Conservation (phyloP, 2,888 invertebrate genomes). For the Ectropis crepuscularia region DNA sequence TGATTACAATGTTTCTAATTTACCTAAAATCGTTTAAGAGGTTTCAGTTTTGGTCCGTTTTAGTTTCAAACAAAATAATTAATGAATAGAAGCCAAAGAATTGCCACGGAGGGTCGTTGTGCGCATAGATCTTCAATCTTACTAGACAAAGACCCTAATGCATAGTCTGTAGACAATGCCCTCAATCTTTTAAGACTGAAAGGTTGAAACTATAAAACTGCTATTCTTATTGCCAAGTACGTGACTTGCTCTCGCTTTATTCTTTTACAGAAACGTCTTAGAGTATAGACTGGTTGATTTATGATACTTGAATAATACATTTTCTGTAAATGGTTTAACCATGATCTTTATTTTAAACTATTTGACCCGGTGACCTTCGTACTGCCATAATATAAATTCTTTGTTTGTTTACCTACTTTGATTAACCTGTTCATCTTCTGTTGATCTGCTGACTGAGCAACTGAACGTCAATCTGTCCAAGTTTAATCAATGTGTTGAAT, state of each 20-base stretch:
- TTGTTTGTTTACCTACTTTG: too few species aligned
- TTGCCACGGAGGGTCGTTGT: conserved; percentile 1
- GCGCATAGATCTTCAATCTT: conserved; percentile 3
- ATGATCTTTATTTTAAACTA: neutral
- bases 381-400: too few species aligned
- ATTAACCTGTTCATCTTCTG: too few species aligned
- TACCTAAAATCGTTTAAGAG: conserved; percentile 1
- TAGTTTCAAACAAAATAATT: neutral
- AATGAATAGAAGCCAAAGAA: neutral
- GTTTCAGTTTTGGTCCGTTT: neutral
- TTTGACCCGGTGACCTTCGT: too few species aligned
- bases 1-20: too few species aligned
- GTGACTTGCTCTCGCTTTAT: conserved; percentile 22
- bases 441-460: too few species aligned
- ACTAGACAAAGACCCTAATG: conserved; percentile 40
- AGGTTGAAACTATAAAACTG: conserved; percentile 36
- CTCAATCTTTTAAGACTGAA: conserved; percentile 37
- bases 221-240: conserved; percentile 31
- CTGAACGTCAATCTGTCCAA: too few species aligned
- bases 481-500: too few species aligned
- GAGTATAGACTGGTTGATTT: conserved; percentile 9
- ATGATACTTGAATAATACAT: conserved; percentile 7
- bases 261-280: conserved; percentile 5
- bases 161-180: conserved; percentile 37
- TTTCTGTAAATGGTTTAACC: neutral